Evolutionary conservation across 1,140 invertebrate genomes (phyloP).

Genomic region (Bilobella aurantiaca): DNA sequence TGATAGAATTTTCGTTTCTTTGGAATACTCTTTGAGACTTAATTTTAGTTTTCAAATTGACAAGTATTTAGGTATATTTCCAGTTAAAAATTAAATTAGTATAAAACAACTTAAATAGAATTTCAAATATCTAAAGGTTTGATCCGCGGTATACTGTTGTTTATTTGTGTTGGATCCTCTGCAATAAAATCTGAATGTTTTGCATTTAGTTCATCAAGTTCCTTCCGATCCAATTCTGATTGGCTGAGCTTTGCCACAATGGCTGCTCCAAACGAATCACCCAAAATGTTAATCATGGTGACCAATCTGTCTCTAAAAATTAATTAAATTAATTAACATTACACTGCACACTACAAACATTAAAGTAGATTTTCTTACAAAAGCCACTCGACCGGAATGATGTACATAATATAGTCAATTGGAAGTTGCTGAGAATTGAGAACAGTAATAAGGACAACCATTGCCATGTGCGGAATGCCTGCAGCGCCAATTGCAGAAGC

Average conservation of each 20-base stretch:
- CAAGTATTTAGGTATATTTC: too few species aligned
- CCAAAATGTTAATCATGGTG: slow-evolving; percentile 51
- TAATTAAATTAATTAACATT: background rate
- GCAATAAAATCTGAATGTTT: background rate
- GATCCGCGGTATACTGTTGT: too few species aligned
- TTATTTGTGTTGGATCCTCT: background rate
- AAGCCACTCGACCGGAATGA: slow-evolving; percentile 57
- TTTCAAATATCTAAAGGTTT: too few species aligned
- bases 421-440: slow-evolving; percentile 54
- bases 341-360: background rate
- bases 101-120: too few species aligned
- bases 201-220: background rate
- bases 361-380: slow-evolving; percentile 51
- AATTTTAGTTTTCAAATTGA: too few species aligned
- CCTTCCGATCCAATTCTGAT: slow-evolving; percentile 36
- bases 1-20: too few species aligned
- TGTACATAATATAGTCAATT: slow-evolving; percentile 51
- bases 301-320: slow-evolving; percentile 47
- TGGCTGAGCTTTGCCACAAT: slow-evolving; percentile 46
- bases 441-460: slow-evolving; percentile 54
- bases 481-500: slow-evolving; percentile 54
- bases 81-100: too few species aligned
- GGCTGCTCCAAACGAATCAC: slow-evolving; percentile 50
- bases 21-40: too few species aligned
- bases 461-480: slow-evolving; percentile 49